Conservation (phyloP, 1,140 invertebrate genomes). For the Alviniconcha marisindica region DNA sequence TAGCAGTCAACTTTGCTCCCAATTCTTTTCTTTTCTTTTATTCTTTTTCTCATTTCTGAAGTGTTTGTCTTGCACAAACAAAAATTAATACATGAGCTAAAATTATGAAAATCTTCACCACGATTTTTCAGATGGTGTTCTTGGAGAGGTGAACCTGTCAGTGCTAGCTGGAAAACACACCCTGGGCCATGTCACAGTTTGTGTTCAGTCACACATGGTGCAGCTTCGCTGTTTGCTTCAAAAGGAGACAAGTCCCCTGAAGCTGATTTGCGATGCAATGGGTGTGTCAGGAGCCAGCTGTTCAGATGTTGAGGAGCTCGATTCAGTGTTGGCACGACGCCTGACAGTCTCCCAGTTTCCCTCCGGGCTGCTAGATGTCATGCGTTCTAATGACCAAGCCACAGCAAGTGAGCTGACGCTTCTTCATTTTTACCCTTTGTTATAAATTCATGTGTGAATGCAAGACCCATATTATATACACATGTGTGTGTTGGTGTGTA, state of each 20-base stretch:
- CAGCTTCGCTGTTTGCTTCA: slow-evolving; percentile 20
- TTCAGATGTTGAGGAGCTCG: background rate
- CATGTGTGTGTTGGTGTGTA: too few species aligned
- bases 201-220: background rate
- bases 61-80: too few species aligned
- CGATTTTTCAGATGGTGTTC: too few species aligned
- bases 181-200: background rate
- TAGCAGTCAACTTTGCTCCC: too few species aligned
- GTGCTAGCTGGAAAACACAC: slow-evolving; percentile 7
- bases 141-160: too few species aligned
- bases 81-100: too few species aligned
- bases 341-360: background rate
- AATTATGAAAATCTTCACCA: too few species aligned
- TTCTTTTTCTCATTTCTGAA: too few species aligned
- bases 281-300: background rate
- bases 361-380: background rate
- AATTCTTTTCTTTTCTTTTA: too few species aligned
- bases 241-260: slow-evolving; percentile 9
- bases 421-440: too few species aligned
- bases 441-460: too few species aligned
- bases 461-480: too few species aligned
- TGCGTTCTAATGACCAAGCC: slow-evolving; percentile 11
- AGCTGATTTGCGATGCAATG: slow-evolving; percentile 3
- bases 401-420: slow-evolving; percentile 15
- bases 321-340: slow-evolving; percentile 10